Conservation (phyloP, 2,797 vertebrate species). For the Dallia pectoralis region DNA sequence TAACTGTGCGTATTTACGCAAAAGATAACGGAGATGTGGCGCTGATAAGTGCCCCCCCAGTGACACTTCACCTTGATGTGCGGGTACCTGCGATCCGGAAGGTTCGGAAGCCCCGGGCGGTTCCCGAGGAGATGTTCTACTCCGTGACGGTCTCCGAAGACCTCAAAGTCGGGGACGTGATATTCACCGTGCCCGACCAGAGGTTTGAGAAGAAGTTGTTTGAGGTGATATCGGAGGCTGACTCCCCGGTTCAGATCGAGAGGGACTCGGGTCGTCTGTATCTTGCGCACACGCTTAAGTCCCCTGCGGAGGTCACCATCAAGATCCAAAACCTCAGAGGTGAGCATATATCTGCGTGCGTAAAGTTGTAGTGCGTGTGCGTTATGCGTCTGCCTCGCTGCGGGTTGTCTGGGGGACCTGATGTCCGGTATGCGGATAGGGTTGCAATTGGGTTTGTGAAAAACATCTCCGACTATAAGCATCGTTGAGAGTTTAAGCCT, state of each 20-base stretch:
- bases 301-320: conserved; percentile 66
- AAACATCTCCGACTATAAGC: background rate
- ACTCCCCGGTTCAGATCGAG: conserved; percentile 74
- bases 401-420: background rate
- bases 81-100: conserved; percentile 11
- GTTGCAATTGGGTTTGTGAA: background rate
- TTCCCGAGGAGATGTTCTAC: conserved; percentile 70
- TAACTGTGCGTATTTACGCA: conserved; percentile 61
- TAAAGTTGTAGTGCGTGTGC: conserved; percentile 15
- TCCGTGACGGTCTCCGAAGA: conserved; percentile 74
- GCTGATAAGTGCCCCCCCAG: conserved; percentile 64
- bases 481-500: background rate
- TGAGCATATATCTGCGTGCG: conserved; percentile 43
- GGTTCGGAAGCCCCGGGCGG: conserved; percentile 56
- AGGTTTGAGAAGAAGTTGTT: conserved; percentile 77
- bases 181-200: conserved; percentile 82
- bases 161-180: conserved; percentile 74
- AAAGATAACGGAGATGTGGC: conserved; percentile 62
- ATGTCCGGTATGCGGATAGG: background rate
- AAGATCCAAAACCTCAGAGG: conserved; percentile 75
- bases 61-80: conserved; percentile 58
- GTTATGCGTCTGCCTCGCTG: background rate
- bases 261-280: conserved; percentile 80
- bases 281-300: conserved; percentile 59
- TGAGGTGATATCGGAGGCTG: conserved; percentile 69